Evolutionary conservation across 1,140 invertebrate species (phyloP).

Genomic region (Drosophila nikananu): DNA sequence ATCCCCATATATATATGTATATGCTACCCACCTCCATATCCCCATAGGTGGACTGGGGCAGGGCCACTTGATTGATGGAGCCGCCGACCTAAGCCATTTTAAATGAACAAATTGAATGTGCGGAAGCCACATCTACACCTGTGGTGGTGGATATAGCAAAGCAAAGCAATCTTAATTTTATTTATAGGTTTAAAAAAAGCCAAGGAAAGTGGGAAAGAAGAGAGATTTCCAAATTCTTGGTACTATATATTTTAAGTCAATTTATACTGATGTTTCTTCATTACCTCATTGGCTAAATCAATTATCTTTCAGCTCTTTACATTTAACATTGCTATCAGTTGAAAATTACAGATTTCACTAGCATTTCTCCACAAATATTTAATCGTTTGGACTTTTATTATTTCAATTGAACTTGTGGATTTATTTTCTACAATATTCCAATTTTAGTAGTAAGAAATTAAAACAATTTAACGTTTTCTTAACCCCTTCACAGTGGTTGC

Average conservation of each 20-base stretch:
- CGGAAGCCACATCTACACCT: constrained; percentile 18
- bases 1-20: constrained; percentile 5
- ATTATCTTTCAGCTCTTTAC: not conserved
- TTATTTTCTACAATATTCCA: not conserved
- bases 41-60: constrained; percentile 18
- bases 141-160: not conserved
- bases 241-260: not conserved
- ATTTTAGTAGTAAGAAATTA: not conserved
- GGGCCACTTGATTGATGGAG: constrained; percentile 71
- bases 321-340: not conserved
- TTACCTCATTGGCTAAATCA: not conserved
- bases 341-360: not conserved
- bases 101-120: constrained; percentile 79
- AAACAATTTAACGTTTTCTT: not conserved
- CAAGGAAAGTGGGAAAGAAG: not conserved
- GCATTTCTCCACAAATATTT: too few relatives aligned
- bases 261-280: not conserved
- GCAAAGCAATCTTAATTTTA: not conserved
- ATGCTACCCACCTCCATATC: constrained; percentile 1
- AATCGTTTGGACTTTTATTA: not conserved
- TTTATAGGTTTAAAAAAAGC: not conserved
- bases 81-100: constrained; percentile 70
- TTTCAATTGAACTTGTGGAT: not conserved
- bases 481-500: not conserved
- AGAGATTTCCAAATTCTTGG: not conserved